Percentiles rank a stretch among this genome's conserved stretches.
Conservation (phyloP, 2,888 invertebrate genomes). For the Calephelis perditalis region DNA sequence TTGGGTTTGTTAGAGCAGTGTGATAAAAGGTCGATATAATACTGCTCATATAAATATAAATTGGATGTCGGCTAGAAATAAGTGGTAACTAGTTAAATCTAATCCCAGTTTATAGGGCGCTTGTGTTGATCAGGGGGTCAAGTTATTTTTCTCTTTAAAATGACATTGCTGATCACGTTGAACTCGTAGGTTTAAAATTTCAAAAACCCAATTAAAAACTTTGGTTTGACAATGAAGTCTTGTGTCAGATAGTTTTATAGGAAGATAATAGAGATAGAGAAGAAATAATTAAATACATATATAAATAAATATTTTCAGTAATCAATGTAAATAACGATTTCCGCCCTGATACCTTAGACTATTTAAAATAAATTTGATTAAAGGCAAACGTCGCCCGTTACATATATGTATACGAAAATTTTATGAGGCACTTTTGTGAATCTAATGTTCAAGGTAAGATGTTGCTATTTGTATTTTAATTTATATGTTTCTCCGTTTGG, state of each 20-base stretch:
- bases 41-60: slow-evolving; percentile 7
- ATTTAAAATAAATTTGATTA: not conserved
- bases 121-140: not conserved
- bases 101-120: slow-evolving; percentile 6
- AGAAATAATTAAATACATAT: too few relatives aligned
- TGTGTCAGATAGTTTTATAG: too few relatives aligned
- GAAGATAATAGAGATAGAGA: too few relatives aligned
- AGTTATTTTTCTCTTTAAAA: slow-evolving; percentile 8
- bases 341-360: not conserved
- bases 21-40: not conserved
- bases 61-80: slow-evolving; percentile 4
- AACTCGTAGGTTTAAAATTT: not conserved
- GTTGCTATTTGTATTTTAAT: too few relatives aligned
- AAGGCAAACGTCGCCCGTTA: not conserved
- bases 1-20: not conserved
- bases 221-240: too few relatives aligned
- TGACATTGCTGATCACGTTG: not conserved
- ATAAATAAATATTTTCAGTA: too few relatives aligned
- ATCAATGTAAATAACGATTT: not conserved
- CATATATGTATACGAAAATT: slow-evolving; percentile 37
- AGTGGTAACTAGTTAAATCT: not conserved
- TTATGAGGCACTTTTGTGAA: slow-evolving; percentile 33
- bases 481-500: too few relatives aligned
- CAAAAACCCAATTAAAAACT: too few relatives aligned
- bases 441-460: too few relatives aligned